phyloP scores from a whole-genome alignment of 92 coral and sea anemone genomes.

The Pocillopora meandrina region DNA sequence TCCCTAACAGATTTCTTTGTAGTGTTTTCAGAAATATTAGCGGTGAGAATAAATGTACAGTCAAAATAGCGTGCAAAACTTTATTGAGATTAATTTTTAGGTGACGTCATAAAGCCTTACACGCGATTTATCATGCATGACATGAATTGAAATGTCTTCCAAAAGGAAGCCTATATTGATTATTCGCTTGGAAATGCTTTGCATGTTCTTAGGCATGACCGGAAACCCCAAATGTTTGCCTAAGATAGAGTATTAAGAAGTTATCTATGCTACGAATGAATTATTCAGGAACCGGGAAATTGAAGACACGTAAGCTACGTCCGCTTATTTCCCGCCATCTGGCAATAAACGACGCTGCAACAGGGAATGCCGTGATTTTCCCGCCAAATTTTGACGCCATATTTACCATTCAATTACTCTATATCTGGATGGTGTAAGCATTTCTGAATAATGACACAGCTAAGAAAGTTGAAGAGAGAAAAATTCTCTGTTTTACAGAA shows the following conservation, averaged over 20 bases:
- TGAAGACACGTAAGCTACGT: background rate
- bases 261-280: background rate
- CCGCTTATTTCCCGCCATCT: conserved; percentile 20
- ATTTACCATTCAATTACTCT: conserved; percentile 1
- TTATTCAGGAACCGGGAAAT: background rate
- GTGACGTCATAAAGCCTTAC: conserved; percentile 22
- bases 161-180: conserved; percentile 9
- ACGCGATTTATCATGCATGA: conserved; percentile 5
- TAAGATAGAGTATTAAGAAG: conserved; percentile 13
- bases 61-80: conserved; percentile 27
- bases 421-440: conserved; percentile 21
- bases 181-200: conserved; percentile 14
- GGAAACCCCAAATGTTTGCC: conserved; percentile 22
- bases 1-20: background rate
- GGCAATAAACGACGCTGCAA: background rate
- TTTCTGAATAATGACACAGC: conserved; percentile 7
- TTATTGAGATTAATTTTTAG: background rate
- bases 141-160: background rate
- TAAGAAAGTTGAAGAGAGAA: background rate
- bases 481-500: background rate
- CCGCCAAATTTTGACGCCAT: conserved; percentile 2
- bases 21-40: background rate
- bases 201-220: conserved; percentile 21
- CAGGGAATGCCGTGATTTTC: background rate
- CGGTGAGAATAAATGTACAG: background rate